Conservation (phyloP, 2,888 invertebrate genomes). For the Callyntrura guangdongensis region DNA sequence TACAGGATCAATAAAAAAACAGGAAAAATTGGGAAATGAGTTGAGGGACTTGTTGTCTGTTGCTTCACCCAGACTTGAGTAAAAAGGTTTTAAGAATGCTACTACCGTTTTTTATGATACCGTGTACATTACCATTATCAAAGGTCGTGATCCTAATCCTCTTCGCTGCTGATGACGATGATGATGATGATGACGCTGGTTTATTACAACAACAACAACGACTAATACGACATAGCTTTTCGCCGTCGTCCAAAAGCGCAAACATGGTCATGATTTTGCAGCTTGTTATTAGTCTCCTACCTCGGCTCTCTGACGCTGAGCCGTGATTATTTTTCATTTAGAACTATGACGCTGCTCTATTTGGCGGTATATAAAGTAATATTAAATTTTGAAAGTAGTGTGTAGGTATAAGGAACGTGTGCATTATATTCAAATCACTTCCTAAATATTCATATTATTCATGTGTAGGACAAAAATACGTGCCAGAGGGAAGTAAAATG, state of each 20-base stretch:
- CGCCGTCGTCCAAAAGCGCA: constrained; percentile 8
- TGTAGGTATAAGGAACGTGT: background rate
- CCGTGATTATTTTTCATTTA: background rate
- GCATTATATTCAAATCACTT: constrained; percentile 48
- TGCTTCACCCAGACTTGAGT: constrained; percentile 25
- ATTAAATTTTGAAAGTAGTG: background rate
- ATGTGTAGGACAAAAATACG: constrained; percentile 52
- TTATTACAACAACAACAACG: no score
- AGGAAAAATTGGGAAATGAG: constrained; percentile 35
- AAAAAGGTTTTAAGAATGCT: background rate
- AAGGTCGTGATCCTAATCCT: constrained; percentile 49
- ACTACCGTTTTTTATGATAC: constrained; percentile 29
- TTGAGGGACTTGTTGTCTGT: background rate
- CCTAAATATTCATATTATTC: constrained; percentile 42
- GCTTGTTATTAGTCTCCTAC: background rate
- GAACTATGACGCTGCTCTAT: constrained; percentile 2
- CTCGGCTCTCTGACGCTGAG: background rate
- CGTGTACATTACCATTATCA: constrained; percentile 42
- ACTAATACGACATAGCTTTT: background rate
- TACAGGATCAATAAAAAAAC: constrained; percentile 32
- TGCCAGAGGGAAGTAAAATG: constrained; percentile 43
- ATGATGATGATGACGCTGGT: constrained; percentile 18
- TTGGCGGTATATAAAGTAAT: constrained; percentile 13
- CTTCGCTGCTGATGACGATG: background rate
- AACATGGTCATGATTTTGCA: background rate